These are phyloP conservation scores for Drosophila dunni DNA, from an alignment of 1,140 invertebrate genomes.

Conservation along the genomic window DNA sequence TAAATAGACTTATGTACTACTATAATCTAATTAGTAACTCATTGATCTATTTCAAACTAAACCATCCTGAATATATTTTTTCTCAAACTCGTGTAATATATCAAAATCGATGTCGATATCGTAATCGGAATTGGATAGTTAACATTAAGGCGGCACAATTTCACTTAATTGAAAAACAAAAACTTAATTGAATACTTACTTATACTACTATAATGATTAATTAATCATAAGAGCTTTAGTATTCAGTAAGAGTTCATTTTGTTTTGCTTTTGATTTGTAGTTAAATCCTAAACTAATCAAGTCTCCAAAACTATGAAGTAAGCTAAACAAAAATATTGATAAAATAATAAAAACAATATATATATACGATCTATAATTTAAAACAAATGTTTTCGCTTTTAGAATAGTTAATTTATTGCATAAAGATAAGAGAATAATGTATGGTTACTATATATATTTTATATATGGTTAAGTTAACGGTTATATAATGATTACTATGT, in stretches of 20 bases:
- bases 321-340: not conserved
- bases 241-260: constrained; percentile 51
- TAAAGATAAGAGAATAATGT: constrained; percentile 18
- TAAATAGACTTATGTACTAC: constrained; percentile 37
- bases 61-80: constrained; percentile 25
- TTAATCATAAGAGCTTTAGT: constrained; percentile 41
- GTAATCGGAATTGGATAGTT: constrained; percentile 64
- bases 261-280: constrained; percentile 47
- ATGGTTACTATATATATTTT: constrained; percentile 11
- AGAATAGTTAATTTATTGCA: constrained; percentile 4
- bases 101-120: constrained; percentile 32
- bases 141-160: constrained; percentile 80
- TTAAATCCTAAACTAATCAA: constrained; percentile 51
- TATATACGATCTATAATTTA: too few species aligned
- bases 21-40: constrained; percentile 23
- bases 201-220: constrained; percentile 36
- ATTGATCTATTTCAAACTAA: constrained; percentile 38
- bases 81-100: constrained; percentile 46
- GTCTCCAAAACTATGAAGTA: constrained; percentile 1
- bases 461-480: constrained; percentile 26
- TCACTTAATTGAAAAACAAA: constrained; percentile 63
- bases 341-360: constrained; percentile 7
- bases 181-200: constrained; percentile 51
- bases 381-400: not conserved
- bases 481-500: constrained; percentile 62